A percentile compares a stretch with the other conserved stretches of the same genome.
Conservation (phyloP, 1,140 invertebrate species). For the Solen grandis region DNA sequence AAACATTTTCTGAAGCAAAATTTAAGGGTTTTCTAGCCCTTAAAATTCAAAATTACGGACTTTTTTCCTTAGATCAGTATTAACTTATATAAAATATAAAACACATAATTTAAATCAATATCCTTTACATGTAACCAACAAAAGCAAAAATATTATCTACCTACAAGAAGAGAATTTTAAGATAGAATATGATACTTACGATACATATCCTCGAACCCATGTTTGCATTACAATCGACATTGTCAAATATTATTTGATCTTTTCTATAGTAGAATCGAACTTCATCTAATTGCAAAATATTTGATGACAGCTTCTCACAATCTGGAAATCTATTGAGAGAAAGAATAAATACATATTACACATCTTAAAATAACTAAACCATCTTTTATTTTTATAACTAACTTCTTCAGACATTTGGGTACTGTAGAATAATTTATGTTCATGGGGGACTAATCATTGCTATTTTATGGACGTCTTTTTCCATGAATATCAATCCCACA, state of each 20-base stretch:
- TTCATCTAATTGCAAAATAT: conserved; percentile 97
- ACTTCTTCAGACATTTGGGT: too few relatives aligned
- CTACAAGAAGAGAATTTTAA: background rate
- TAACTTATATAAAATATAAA: background rate
- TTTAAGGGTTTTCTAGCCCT: too few relatives aligned
- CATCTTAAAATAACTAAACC: too few relatives aligned
- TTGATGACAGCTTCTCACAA: conserved; percentile 93
- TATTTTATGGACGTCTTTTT: too few relatives aligned
- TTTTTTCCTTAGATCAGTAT: background rate
- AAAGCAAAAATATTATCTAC: background rate
- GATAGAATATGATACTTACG: conserved; percentile 84
- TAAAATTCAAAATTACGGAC: background rate
- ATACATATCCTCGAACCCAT: conserved; percentile 98
- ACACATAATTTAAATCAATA: too few relatives aligned
- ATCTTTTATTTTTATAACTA: too few relatives aligned
- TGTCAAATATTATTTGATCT: conserved; percentile 88
- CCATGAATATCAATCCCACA: too few relatives aligned
- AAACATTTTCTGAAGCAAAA: too few relatives aligned
- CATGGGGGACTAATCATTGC: too few relatives aligned
- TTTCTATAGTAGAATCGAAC: conserved; percentile 92
- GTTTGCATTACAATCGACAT: conserved; percentile 94
- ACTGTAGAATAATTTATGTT: too few relatives aligned
- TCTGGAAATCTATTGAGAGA: conserved; percentile 97
- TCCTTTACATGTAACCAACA: background rate
- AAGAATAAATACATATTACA: too few relatives aligned